phyloP scores from a whole-genome alignment of 2,113 vertebrate genomes.

The Potamarius usumacintae region DNA sequence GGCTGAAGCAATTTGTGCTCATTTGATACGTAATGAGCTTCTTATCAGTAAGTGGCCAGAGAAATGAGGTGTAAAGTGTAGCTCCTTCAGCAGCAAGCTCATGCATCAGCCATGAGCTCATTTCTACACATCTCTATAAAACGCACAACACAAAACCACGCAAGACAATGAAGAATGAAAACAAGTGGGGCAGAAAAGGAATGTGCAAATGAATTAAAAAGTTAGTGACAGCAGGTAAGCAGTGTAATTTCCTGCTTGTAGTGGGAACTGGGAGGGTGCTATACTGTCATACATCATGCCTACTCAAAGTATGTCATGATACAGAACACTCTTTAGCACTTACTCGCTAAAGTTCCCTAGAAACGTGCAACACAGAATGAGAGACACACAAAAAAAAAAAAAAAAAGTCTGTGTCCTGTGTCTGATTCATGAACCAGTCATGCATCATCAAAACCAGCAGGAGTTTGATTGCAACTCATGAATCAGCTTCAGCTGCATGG shows the following conservation, averaged over 20 bases:
- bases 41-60: conserved; percentile 71
- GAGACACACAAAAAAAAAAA: neutral
- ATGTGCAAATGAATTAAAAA: neutral
- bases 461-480: neutral
- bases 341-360: neutral
- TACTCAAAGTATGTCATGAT: conserved; percentile 1
- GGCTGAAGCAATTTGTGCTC: conserved; percentile 69
- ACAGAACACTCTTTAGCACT: conserved; percentile 24
- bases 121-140: conserved; percentile 36
- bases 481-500: neutral
- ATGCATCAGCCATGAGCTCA: conserved; percentile 63
- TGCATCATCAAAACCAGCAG: neutral
- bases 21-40: conserved; percentile 69
- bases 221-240: neutral
- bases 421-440: neutral
- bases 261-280: neutral
- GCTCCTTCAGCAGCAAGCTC: conserved; percentile 57
- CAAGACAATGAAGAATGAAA: neutral
- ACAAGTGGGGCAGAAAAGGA: neutral
- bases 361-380: neutral
- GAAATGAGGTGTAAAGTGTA: conserved; percentile 69
- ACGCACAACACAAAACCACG: neutral
- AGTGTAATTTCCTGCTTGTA: neutral
- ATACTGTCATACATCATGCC: neutral
- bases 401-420: neutral